A percentile compares a stretch with the other conserved stretches of the same genome.
Conservation (phyloP, 2,888 invertebrate genomes). For the Bugula neritina region DNA sequence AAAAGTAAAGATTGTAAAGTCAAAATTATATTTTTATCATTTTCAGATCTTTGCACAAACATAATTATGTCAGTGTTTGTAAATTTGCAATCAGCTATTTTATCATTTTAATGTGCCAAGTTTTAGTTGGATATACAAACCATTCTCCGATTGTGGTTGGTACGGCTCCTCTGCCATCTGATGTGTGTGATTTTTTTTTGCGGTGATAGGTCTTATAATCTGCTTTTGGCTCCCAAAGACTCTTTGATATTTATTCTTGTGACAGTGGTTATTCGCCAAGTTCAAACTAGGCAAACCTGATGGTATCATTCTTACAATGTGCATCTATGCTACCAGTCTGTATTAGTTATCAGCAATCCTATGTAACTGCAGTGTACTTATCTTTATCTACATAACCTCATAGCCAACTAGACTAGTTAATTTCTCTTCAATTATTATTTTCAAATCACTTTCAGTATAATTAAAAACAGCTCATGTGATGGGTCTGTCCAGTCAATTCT, state of each 20-base stretch:
- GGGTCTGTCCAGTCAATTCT: slow-evolving; percentile 17
- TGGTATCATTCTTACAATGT: neutral
- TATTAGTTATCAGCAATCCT: neutral
- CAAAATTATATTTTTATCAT: slow-evolving; percentile 8
- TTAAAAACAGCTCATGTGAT: neutral
- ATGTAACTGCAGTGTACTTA: neutral
- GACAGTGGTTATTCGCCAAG: neutral
- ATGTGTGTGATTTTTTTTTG: neutral
- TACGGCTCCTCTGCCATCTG: neutral
- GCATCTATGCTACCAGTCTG: neutral
- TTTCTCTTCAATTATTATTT: neutral
- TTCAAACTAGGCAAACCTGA: neutral
- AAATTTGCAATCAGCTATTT: slow-evolving; percentile 25
- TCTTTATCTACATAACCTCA: neutral
- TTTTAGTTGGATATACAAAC: neutral
- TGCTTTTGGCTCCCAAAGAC: neutral
- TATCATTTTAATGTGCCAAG: slow-evolving; percentile 26
- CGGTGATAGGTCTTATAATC: neutral
- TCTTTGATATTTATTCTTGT: neutral
- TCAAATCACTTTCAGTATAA: neutral
- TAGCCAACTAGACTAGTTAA: neutral
- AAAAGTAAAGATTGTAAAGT: neutral
- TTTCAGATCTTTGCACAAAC: slow-evolving; percentile 26
- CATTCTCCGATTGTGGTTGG: neutral
- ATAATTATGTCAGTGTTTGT: slow-evolving; percentile 15